Conservation (phyloP, 1,140 invertebrate genomes). For the Drosophila orena region DNA sequence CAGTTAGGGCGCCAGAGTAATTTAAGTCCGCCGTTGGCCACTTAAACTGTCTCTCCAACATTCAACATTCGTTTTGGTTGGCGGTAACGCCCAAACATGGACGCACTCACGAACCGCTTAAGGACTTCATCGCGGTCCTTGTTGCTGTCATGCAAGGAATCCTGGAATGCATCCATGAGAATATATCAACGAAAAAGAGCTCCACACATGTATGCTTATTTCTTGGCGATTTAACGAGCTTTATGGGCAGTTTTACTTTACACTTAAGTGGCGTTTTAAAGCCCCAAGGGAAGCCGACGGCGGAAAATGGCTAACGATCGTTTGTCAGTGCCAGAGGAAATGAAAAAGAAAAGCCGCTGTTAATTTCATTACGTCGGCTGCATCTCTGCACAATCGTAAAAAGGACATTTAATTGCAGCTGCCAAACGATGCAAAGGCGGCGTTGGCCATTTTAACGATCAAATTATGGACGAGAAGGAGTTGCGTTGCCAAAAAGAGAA, state of each 20-base stretch:
- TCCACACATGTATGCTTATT: conserved; percentile 22
- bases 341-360: conserved; percentile 41
- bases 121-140: conserved; percentile 8
- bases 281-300: conserved; percentile 9
- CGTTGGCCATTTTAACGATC: conserved; percentile 78
- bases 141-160: conserved; percentile 17
- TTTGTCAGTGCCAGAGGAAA: conserved; percentile 49
- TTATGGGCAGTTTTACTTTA: conserved; percentile 58
- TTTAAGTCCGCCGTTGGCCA: not conserved
- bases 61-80: conserved; percentile 53
- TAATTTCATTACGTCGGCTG: conserved; percentile 74
- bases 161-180: conserved; percentile 11
- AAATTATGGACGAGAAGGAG: conserved; percentile 66
- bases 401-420: conserved; percentile 76
- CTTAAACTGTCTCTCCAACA: conserved; percentile 39
- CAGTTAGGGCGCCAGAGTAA: not conserved
- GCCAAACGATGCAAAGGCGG: conserved; percentile 61
- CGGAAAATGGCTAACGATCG: conserved; percentile 44
- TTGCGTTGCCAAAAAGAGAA: conserved; percentile 3
- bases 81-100: not conserved
- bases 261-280: conserved; percentile 77
- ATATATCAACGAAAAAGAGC: not conserved
- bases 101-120: not conserved
- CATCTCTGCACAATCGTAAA: conserved; percentile 77
- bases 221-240: conserved; percentile 69